These are phyloP conservation scores for Pempheris klunzingeri DNA, from an alignment of 2,797 vertebrate genomes.

Conservation along the genomic window DNA sequence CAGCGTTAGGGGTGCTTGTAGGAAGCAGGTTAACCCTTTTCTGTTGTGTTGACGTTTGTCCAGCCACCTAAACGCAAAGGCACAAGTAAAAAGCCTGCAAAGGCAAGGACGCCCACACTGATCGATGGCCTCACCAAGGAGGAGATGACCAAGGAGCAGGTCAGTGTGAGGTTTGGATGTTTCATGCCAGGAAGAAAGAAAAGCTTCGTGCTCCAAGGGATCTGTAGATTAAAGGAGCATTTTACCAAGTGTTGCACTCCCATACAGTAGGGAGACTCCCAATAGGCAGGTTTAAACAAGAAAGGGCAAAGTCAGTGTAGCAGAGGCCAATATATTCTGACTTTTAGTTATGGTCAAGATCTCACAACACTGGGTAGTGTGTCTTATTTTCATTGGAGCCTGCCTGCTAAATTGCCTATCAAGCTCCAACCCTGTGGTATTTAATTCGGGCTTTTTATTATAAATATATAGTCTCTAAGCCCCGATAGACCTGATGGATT, in stretches of 20 bases:
- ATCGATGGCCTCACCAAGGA: conserved; percentile 77
- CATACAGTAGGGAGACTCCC: neutral
- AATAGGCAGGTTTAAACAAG: neutral
- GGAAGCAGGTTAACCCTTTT: neutral
- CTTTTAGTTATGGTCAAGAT: neutral
- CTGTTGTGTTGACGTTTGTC: neutral
- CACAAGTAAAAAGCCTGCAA: conserved; percentile 56
- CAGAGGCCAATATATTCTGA: neutral
- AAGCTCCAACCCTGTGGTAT: neutral
- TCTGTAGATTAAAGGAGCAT: neutral
- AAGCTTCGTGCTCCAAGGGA: neutral
- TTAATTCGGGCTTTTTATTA: neutral
- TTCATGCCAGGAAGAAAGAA: neutral
- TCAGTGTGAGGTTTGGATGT: neutral
- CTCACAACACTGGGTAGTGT: neutral
- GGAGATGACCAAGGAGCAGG: conserved; percentile 77
- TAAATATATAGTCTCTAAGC: neutral
- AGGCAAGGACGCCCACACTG: conserved; percentile 57
- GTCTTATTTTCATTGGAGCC: neutral
- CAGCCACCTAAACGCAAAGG: conserved; percentile 76
- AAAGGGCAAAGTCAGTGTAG: neutral
- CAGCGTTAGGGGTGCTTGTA: too few relatives aligned
- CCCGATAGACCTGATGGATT: neutral
- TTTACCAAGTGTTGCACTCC: neutral
- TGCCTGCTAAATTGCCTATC: neutral